Evolutionary conservation across 2,113 vertebrate species (phyloP), one percentile per base, ranked within the genome.

Genomic region (Anas platyrhynchos): DNA sequence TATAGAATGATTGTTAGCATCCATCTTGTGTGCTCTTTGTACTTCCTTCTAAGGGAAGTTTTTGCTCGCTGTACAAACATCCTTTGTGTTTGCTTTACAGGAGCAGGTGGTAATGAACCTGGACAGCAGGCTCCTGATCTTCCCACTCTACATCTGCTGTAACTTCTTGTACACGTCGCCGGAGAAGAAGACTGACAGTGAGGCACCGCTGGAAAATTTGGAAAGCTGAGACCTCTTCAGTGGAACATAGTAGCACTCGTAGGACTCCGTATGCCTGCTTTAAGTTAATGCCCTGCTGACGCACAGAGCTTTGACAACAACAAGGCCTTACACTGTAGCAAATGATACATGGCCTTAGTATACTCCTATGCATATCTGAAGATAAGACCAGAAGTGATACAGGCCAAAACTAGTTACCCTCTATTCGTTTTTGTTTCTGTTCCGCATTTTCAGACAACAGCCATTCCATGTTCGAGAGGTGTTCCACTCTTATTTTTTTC

Each of bases 41-140:
- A 2, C 34, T 43, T 58, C 55, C 36, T n/a, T 34, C 32, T 16
- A 3, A 23, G 1, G 13, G 9, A 46, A 9, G 46, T 6, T 48
- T 48, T n/a, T 7, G 0, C 63, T 66, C 16, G 0, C 66, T 18
- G 1, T 9, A 3, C 82, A 3, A 18, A 15, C 2, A 2, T 11
- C 6, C 22, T 2, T 5, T 38, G n/a, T 62, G 67, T 86, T 93
- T 93, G 58, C 89, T 84, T 80, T 88, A 5, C 89, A 99, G 99
- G 99, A 99, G 94, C 99, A 99, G 86, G 98, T 99, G 7, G 99
- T 99, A 79, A 99, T 99, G 99, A 99, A 99, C 89, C 96, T 99
- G 98, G 99, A 99, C 98, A 99, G 99, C 83, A 98, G 99, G 3
- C 98, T 99, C 91, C 97, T 99, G 69, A 97, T 98, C 41, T 99